Evolutionary conservation across 1,140 invertebrate species (phyloP), one percentile per base, ranked within the genome.

Genomic region (Megalopta genalis): DNA sequence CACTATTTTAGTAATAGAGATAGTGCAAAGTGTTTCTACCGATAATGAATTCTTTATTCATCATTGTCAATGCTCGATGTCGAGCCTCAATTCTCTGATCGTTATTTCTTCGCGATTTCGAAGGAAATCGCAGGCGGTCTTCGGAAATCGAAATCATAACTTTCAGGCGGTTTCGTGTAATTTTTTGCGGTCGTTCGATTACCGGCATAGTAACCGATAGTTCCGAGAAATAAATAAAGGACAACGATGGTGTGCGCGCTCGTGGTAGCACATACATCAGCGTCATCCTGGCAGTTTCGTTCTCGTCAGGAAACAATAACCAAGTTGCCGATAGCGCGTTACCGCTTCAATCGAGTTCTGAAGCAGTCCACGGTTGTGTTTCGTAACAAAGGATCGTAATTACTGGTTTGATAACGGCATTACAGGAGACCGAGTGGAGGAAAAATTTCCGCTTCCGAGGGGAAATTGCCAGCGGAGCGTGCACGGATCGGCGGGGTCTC

Each of bases 231-330:
- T 23, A 25, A 59, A 25, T 59, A 59, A 59, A 59, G 12, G 21
- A 25, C 12, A 25, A 59, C 5, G 7, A 9, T 57, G 7, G 4
- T 2, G 54, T 7, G 2, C 8, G 71, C 16, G n/a, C n/a, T n/a
- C n/a, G n/a, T n/a, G 6, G 49, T 21, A n/a, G 54, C 54, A 27
- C 16, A 66, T 66, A 54, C 46, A 67, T 59, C 46, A 59, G 16
- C 23, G 32, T 27, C 64, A 46, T 67, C 52, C 25, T 6, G 4
- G 52, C 49, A 46, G 67, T 68, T 68, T 46, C 63, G 64, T 59
- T 75, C 64, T 59, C 64, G 49, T 75, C 63, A 60, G 66, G 27
- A 39, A 70, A 77, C 42, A 63, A 77, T 70, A 75, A 71, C 46
- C 32, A 49, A 70, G 23, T 77, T 77, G 49, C 32, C n/a, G 16